phyloP scores from a whole-genome alignment of 2,113 vertebrate genomes.

The Gymnocephalus cernua region DNA sequence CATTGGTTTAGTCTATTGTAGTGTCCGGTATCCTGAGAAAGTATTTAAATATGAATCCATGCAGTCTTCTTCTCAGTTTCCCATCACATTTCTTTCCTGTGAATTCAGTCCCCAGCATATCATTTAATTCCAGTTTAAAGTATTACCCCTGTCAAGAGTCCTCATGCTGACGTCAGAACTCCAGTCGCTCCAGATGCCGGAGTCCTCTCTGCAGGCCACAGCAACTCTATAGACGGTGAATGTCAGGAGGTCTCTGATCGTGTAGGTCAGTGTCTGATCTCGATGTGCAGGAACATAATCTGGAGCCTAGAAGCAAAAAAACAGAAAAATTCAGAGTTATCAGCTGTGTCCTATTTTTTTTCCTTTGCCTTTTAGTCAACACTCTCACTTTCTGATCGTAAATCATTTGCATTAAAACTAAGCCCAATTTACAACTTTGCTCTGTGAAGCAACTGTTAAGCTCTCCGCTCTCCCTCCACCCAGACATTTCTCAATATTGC shows the following conservation, averaged over 20 bases:
- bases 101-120: background rate
- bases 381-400: background rate
- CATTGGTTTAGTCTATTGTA: background rate
- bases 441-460: background rate
- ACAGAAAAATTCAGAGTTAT: too few species aligned
- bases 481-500: background rate
- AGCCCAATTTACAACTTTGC: background rate
- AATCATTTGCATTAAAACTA: background rate
- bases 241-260: conserved; percentile 13
- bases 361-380: background rate
- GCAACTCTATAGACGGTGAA: conserved; percentile 42
- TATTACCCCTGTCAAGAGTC: conserved; percentile 48
- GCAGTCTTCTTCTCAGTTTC: background rate
- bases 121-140: background rate
- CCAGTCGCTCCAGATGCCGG: conserved; percentile 44
- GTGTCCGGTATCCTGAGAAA: background rate
- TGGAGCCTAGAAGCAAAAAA: conserved; percentile 25
- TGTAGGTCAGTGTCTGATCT: background rate
- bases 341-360: background rate
- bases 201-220: conserved; percentile 34
- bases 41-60: background rate
- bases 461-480: background rate
- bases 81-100: background rate
- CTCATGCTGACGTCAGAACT: conserved; percentile 15
- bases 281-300: rapidly evolving